Evolutionary conservation across 1,140 invertebrate genomes (phyloP).

Genomic region (Mylabris phalerata): DNA sequence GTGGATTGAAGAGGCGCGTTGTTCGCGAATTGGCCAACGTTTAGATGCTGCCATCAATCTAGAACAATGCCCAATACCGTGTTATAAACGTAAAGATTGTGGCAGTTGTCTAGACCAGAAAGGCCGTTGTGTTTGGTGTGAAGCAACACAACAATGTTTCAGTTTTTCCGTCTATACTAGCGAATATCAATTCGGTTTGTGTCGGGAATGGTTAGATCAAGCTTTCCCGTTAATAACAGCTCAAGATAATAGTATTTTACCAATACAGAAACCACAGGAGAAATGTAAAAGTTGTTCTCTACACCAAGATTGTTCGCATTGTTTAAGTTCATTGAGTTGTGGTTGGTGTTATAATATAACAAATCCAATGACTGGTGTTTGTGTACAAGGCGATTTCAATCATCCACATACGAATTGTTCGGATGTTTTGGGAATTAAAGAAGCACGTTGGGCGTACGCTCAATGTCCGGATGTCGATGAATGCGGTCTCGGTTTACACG

Average conservation of each 20-base stretch:
- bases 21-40: conserved; percentile 69
- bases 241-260: conserved; percentile 37
- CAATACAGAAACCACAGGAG: conserved; percentile 45
- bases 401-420: conserved; percentile 61
- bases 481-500: conserved; percentile 75
- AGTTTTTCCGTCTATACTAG: conserved; percentile 92
- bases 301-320: conserved; percentile 71
- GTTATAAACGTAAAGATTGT: conserved; percentile 68
- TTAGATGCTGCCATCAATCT: conserved; percentile 55
- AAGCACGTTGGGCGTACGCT: conserved; percentile 78
- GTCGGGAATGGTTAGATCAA: conserved; percentile 87
- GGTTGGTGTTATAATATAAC: conserved; percentile 89
- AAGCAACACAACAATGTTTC: conserved; percentile 84
- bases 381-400: conserved; percentile 74
- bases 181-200: conserved; percentile 87
- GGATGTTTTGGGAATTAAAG: conserved; percentile 47
- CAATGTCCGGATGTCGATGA: conserved; percentile 92
- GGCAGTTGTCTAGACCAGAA: conserved; percentile 74
- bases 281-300: conserved; percentile 76
- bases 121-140: conserved; percentile 92
- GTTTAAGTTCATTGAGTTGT: conserved; percentile 75
- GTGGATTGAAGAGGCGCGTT: conserved; percentile 74
- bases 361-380: conserved; percentile 79
- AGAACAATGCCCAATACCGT: conserved; percentile 65
- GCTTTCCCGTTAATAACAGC: conserved; percentile 42